Evolutionary conservation across 2,888 invertebrate genomes (phyloP).

Genomic region (Hydriomena furcata): DNA sequence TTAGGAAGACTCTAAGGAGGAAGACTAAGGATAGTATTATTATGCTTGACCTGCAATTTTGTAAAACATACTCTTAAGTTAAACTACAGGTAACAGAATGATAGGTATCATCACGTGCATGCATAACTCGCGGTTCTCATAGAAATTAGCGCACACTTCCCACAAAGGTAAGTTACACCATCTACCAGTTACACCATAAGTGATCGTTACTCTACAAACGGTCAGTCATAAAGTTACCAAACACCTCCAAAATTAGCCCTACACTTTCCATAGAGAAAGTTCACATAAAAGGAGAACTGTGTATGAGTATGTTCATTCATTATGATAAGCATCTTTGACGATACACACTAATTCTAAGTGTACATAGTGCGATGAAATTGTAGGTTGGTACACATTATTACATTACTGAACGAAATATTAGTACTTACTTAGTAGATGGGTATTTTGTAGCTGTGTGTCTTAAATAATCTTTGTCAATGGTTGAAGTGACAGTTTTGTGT

Average conservation of each 20-base stretch:
- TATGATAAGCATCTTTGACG: slow-evolving; percentile 25
- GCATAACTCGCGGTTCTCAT: slow-evolving; percentile 4
- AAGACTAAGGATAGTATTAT: no score
- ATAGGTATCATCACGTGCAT: slow-evolving; percentile 7
- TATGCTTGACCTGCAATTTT: no score
- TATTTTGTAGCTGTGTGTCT: no score
- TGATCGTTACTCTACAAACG: slow-evolving; percentile 12
- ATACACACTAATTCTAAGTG: slow-evolving; percentile 11
- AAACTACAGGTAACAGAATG: neutral
- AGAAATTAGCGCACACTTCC: slow-evolving; percentile 10
- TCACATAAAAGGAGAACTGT: slow-evolving; percentile 45
- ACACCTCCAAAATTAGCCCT: slow-evolving; percentile 40
- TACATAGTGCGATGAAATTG: slow-evolving; percentile 12
- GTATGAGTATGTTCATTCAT: slow-evolving; percentile 33
- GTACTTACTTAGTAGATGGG: no score
- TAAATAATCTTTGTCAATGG: no score
- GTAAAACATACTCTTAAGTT: no score
- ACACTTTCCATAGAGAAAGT: slow-evolving; percentile 62
- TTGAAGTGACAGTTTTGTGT: no score
- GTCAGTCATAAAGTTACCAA: slow-evolving; percentile 18
- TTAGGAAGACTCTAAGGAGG: no score
- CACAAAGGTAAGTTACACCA: slow-evolving; percentile 37
- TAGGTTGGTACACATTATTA: slow-evolving; percentile 8
- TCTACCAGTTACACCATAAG: slow-evolving; percentile 9
- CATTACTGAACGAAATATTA: slow-evolving; percentile 1